Evolutionary conservation across 2,888 invertebrate species (phyloP).

Genomic region (Xiphydria camelus): DNA sequence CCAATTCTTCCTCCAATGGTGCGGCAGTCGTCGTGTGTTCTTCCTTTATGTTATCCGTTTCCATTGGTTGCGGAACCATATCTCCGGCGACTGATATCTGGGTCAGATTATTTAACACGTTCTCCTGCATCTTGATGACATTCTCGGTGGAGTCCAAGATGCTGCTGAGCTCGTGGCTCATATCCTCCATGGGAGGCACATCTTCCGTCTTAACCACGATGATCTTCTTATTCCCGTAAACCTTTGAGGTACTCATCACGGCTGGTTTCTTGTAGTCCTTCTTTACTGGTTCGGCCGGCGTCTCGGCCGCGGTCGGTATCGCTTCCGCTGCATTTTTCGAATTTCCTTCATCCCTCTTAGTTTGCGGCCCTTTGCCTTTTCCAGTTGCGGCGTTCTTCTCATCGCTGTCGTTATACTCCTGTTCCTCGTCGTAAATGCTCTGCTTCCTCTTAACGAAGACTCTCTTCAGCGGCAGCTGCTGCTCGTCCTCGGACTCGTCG

Average conservation of each 20-base stretch:
- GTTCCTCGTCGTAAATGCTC: conserved; percentile 55
- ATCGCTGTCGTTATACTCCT: conserved; percentile 47
- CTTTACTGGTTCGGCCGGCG: conserved; percentile 16
- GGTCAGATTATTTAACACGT: conserved; percentile 44
- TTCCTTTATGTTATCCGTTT: background rate
- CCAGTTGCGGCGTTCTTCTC: conserved; percentile 13
- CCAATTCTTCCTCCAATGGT: conserved; percentile 3
- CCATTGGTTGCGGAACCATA: background rate
- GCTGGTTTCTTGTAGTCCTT: conserved; percentile 25
- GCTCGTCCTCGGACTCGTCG: conserved; percentile 52
- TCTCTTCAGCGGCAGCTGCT: conserved; percentile 62
- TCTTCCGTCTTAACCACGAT: conserved; percentile 43
- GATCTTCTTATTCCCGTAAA: conserved; percentile 50
- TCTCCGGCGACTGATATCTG: conserved; percentile 38
- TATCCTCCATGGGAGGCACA: conserved; percentile 46
- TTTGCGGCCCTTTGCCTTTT: conserved; percentile 2
- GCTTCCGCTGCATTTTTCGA: conserved; percentile 9
- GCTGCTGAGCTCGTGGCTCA: conserved; percentile 50
- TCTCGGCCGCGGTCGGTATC: conserved; percentile 4
- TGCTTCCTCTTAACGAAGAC: conserved; percentile 66
- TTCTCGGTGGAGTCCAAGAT: conserved; percentile 50
- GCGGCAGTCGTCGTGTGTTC: background rate
- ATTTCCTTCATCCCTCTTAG: conserved; percentile 13
- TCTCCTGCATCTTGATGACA: conserved; percentile 53
- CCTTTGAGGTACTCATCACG: conserved; percentile 37